phyloP scores from a whole-genome alignment of 2,888 invertebrate species.

The Ectropis crepuscularia region DNA sequence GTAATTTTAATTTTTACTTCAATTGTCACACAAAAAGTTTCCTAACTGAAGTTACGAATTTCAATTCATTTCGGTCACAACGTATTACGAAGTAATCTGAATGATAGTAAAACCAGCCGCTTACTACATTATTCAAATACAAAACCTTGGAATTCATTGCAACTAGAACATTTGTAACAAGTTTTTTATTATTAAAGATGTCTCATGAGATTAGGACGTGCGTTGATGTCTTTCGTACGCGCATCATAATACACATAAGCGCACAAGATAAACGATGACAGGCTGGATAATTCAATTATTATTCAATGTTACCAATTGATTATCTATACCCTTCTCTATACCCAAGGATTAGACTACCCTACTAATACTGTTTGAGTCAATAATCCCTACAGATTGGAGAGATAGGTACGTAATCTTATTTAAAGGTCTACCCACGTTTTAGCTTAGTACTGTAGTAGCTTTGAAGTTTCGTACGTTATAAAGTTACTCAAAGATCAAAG shows the following conservation, averaged over 20 bases:
- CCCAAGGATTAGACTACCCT: slow-evolving; percentile 6
- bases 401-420: not conserved
- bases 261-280: not conserved
- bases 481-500: slow-evolving; percentile 26
- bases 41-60: too few relatives aligned
- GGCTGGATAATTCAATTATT: not conserved
- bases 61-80: not conserved
- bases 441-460: not conserved
- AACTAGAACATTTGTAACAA: slow-evolving; percentile 32
- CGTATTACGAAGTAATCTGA: slow-evolving; percentile 12
- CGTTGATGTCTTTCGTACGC: slow-evolving; percentile 73
- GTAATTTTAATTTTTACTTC: too few relatives aligned
- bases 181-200: slow-evolving; percentile 40
- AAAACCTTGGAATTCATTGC: slow-evolving; percentile 39
- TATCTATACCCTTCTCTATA: slow-evolving; percentile 9
- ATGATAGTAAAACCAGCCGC: slow-evolving; percentile 24
- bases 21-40: too few relatives aligned
- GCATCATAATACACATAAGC: slow-evolving; percentile 21
- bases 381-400: slow-evolving; percentile 18
- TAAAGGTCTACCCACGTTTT: slow-evolving; percentile 2
- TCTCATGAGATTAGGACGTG: slow-evolving; percentile 46
- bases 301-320: slow-evolving; percentile 17
- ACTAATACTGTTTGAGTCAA: slow-evolving; percentile 29
- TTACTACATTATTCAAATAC: slow-evolving; percentile 44
- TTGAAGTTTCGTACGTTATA: slow-evolving; percentile 4